Evolutionary conservation across 2,113 vertebrate genomes (phyloP).

Genomic region (Boleophthalmus pectinirostris): DNA sequence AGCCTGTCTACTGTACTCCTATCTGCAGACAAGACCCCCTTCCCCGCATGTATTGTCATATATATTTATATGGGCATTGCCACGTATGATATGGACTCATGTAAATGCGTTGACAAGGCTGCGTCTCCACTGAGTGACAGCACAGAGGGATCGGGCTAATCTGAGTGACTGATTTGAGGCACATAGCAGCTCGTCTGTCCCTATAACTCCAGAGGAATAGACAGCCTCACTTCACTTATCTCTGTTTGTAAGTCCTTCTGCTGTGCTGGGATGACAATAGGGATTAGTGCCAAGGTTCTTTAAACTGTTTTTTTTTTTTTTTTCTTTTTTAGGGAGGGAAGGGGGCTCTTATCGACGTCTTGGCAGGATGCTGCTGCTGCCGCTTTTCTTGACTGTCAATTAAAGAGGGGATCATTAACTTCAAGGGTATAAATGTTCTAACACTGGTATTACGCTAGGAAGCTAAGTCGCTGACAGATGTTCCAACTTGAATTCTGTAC

Average conservation of each 20-base stretch:
- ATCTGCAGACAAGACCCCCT: slow-evolving; percentile 61
- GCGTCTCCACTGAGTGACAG: slow-evolving; percentile 72
- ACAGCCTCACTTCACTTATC: slow-evolving; percentile 73
- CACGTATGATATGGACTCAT: slow-evolving; percentile 66
- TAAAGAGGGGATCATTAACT: slow-evolving; percentile 85
- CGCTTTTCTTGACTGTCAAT: slow-evolving; percentile 82
- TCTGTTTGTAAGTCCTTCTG: slow-evolving; percentile 80
- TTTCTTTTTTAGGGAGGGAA: slow-evolving; percentile 39
- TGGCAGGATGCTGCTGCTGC: slow-evolving; percentile 74
- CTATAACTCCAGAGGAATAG: slow-evolving; percentile 74
- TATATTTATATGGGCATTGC: slow-evolving; percentile 61
- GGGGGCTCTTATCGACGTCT: slow-evolving; percentile 73
- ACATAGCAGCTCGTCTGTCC: slow-evolving; percentile 62
- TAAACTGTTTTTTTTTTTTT: slow-evolving; percentile 74
- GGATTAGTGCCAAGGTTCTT: slow-evolving; percentile 81
- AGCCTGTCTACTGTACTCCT: slow-evolving; percentile 49
- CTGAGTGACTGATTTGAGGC: slow-evolving; percentile 75
- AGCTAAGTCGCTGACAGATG: slow-evolving; percentile 83
- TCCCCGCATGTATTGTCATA: slow-evolving; percentile 60
- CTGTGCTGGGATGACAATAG: slow-evolving; percentile 80
- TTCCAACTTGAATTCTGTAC: slow-evolving; percentile 81
- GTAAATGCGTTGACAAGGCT: slow-evolving; percentile 73
- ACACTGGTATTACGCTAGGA: slow-evolving; percentile 82
- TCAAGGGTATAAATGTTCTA: slow-evolving; percentile 85
- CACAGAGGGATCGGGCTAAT: slow-evolving; percentile 76